phyloP scores from a whole-genome alignment of 2,113 vertebrate genomes.

The Platichthys stellatus region DNA sequence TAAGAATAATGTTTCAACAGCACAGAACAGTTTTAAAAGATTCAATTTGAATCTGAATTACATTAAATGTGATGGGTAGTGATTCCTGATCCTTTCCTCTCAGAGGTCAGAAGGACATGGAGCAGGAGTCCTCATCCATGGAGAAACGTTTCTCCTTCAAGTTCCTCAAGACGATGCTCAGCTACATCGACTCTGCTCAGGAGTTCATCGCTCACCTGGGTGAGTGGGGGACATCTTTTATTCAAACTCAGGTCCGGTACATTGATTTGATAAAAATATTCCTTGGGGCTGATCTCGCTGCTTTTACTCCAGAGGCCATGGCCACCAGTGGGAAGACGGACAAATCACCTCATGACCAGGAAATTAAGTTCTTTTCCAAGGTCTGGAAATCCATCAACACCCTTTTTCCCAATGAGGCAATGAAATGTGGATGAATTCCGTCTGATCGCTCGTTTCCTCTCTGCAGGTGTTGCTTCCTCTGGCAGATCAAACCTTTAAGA shows the following conservation, averaged over 20 bases:
- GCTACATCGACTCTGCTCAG: slow-evolving; percentile 95
- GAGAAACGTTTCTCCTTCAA: slow-evolving; percentile 95
- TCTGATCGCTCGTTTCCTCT: not conserved
- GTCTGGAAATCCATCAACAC: slow-evolving; percentile 67
- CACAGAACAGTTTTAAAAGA: too few species aligned
- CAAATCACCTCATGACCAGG: slow-evolving; percentile 96
- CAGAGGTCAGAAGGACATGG: slow-evolving; percentile 91
- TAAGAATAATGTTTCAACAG: too few species aligned
- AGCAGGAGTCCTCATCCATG: slow-evolving; percentile 93
- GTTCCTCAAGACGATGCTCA: slow-evolving; percentile 93
- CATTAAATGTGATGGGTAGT: not conserved
- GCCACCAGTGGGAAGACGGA: slow-evolving; percentile 95
- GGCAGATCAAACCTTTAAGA: slow-evolving; percentile 95
- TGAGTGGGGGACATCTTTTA: slow-evolving; percentile 72
- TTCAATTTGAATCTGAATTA: too few species aligned
- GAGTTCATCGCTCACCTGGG: slow-evolving; percentile 97
- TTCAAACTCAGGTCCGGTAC: not conserved
- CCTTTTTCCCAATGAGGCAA: not conserved
- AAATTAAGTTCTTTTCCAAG: slow-evolving; percentile 99
- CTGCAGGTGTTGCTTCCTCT: slow-evolving; percentile 91
- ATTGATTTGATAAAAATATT: not conserved
- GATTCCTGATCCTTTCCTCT: not conserved
- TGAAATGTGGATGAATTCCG: not conserved
- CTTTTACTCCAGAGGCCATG: slow-evolving; percentile 88
- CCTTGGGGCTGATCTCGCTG: not conserved